Evolutionary conservation across 2,797 vertebrate genomes (phyloP).

Genomic region (Austrolebias charrua): DNA sequence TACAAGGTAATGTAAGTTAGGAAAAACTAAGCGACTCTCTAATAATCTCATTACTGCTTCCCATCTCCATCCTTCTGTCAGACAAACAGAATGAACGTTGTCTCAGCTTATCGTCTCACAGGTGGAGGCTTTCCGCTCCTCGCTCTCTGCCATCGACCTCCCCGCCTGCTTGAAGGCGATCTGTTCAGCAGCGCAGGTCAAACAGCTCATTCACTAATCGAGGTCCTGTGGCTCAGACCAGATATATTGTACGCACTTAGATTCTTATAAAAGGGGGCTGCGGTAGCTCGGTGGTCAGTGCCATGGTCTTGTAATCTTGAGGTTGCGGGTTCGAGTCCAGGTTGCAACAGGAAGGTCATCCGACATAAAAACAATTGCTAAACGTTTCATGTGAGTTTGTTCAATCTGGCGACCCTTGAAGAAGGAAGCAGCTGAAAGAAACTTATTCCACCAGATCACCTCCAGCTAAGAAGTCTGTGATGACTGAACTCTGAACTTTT

Average conservation of each 20-base stretch:
- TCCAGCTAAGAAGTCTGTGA: too few species aligned
- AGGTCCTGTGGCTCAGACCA: conserved; percentile 39
- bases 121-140: conserved; percentile 50
- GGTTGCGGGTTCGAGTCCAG: too few species aligned
- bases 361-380: too few species aligned
- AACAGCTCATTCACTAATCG: conserved; percentile 50
- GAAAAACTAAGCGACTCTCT: conserved; percentile 3
- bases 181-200: conserved; percentile 40
- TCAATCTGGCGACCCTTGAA: too few species aligned
- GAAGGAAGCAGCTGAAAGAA: too few species aligned
- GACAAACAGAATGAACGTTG: conserved; percentile 38
- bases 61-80: conserved; percentile 35
- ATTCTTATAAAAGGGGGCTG: conserved; percentile 4
- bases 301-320: too few species aligned
- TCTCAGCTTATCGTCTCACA: conserved; percentile 51
- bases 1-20: not conserved
- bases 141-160: conserved; percentile 21
- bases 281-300: too few species aligned
- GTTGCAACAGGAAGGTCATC: too few species aligned
- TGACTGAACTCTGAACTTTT: too few species aligned
- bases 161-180: conserved; percentile 36
- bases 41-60: conserved; percentile 32
- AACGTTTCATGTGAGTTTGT: too few species aligned
- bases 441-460: too few species aligned
- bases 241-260: conserved; percentile 9